Evolutionary conservation across 2,888 invertebrate species (phyloP).

Genomic region (Phlogophora meticulosa): DNA sequence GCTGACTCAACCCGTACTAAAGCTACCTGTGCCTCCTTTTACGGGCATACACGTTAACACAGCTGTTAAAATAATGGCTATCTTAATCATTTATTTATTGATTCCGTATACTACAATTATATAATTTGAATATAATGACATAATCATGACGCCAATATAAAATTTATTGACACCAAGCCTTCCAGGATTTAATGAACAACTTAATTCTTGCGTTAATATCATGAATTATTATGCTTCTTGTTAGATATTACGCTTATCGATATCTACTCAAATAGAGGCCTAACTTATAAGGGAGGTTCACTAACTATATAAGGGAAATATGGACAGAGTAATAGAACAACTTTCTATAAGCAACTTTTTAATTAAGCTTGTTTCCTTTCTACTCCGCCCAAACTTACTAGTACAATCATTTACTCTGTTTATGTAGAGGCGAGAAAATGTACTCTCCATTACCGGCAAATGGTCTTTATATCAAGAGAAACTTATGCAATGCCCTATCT

Average conservation of each 20-base stretch:
- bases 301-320: slow-evolving; percentile 49
- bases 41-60: slow-evolving; percentile 47
- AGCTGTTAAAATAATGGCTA: slow-evolving; percentile 57
- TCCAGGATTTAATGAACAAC: slow-evolving; percentile 5
- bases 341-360: slow-evolving; percentile 56
- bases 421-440: slow-evolving; percentile 26
- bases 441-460: slow-evolving; percentile 18
- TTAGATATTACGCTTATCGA: slow-evolving; percentile 36
- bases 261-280: slow-evolving; percentile 37
- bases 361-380: slow-evolving; percentile 53
- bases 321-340: slow-evolving; percentile 47
- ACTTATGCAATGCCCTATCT: slow-evolving; percentile 29
- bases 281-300: slow-evolving; percentile 40
- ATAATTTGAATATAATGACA: slow-evolving; percentile 45
- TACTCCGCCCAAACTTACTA: slow-evolving; percentile 47
- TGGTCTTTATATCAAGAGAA: slow-evolving; percentile 19
- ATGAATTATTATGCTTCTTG: slow-evolving; percentile 24
- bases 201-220: slow-evolving; percentile 16
- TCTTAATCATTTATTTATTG: slow-evolving; percentile 56
- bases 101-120: slow-evolving; percentile 48
- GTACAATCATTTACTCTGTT: slow-evolving; percentile 41
- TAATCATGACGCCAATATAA: slow-evolving; percentile 34
- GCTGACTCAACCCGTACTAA: slow-evolving; percentile 55
- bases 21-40: slow-evolving; percentile 60
- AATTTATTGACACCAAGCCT: slow-evolving; percentile 22